Evolutionary conservation across 1,140 invertebrate species (phyloP), one percentile per base, ranked within the genome.

Genomic region (Ooceraea biroi): DNA sequence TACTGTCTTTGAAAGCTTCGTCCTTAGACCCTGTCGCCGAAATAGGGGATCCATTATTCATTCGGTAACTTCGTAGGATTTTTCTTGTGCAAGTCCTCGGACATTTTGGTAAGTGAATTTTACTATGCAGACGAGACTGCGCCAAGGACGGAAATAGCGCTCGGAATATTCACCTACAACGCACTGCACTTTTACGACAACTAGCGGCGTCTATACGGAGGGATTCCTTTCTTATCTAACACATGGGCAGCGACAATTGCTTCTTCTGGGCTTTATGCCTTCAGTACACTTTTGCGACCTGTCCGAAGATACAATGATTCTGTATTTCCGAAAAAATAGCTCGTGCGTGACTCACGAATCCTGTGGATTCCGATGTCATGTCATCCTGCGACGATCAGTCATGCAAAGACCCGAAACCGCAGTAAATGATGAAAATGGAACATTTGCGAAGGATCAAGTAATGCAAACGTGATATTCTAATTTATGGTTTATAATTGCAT

Each of bases 31-130:
- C 65, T 58, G 68, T 78, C 69, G 50, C 63, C 55, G 74, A 84
- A 80, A 87, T 84, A 84, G 74, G 46, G 8, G 63, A 85, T 87
- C 82, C 85, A 88, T 84, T 88, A 86, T 86, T 88, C 86, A 76
- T 74, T 36, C 50, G 68, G 63, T n/a, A 60, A 65, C 55, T 84
- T 85, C 22, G 77, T n/a, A 7, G 19, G 36, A 68, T 66, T 74
- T 80, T 84, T 84, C 68, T 36, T 55, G 0, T 22, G 50, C 50
- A 73, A 68, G 55, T 55, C 58, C 30, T 84, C 69, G 74, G 85
- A 89, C 83, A 84, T 84, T 89, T 87, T 52, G 72, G 68, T 85
- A 88, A 91, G 88, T 83, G 86, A 88, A 89, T 91, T 88, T 87
- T 61, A 60, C 78, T 85, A 73, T 84, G 86, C 78, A 60, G 65